A percentile compares a stretch with the other conserved stretches of the same genome.
Evolutionary conservation across 2,113 vertebrate genomes (phyloP).

Genomic region (Laticauda laticaudata): DNA sequence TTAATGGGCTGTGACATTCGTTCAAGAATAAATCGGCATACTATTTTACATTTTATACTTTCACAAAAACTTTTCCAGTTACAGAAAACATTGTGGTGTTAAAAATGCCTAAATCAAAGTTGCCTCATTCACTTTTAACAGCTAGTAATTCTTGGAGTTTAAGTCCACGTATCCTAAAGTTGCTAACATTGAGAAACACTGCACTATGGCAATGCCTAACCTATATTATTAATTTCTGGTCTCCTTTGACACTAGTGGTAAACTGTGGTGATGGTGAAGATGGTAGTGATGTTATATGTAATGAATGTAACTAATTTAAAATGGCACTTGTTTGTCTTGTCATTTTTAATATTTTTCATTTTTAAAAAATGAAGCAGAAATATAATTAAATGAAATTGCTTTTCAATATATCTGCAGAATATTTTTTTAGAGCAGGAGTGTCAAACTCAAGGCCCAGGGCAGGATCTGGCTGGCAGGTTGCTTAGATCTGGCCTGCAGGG

Average conservation of each 20-base stretch:
- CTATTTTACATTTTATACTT: background rate
- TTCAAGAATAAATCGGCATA: background rate
- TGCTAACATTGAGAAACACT: background rate
- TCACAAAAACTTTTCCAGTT: background rate
- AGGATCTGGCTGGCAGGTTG: too few species aligned
- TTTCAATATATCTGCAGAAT: slow-evolving; percentile 4
- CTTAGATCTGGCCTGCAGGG: too few species aligned
- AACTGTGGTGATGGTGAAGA: background rate
- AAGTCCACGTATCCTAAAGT: background rate
- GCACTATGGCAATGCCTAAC: background rate
- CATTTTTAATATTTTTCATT: background rate
- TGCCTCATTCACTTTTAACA: background rate
- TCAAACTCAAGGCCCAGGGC: too few species aligned
- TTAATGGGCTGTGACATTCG: background rate
- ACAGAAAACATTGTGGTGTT: background rate
- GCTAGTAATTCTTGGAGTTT: background rate
- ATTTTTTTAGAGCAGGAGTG: too few species aligned
- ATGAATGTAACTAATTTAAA: background rate
- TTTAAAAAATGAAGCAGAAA: background rate
- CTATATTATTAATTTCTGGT: background rate
- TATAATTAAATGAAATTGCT: background rate
- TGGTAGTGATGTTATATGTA: background rate
- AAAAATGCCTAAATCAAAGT: background rate
- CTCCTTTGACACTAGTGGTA: too few species aligned
- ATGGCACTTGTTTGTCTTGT: background rate